Evolutionary conservation across 2,888 invertebrate genomes (phyloP), one percentile per base, ranked within the genome.

Genomic region (Nymphalis polychloros): DNA sequence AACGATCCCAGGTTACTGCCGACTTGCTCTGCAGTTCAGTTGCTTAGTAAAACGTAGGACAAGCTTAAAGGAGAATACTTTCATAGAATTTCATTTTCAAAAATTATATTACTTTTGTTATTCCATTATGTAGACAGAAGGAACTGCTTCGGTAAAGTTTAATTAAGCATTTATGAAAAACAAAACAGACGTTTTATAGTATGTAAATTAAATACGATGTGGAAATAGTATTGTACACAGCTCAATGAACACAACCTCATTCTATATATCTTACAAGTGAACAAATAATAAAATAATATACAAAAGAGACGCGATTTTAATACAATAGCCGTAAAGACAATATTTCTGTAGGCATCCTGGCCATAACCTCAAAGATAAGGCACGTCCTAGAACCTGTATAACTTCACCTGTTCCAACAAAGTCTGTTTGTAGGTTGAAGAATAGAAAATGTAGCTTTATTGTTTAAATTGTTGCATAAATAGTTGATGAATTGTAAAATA

Each of bases 361-460:
- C 19, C 31, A 8, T 31, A n/a, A 31, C 2, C 10, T 4, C 19
- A 17, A n/a, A 55, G 35, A 19, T 57, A 57, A 57, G 41, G 57
- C 57, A 57, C 31, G 57, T 35, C 19, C 41, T 41, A n/a, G 10
- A 53, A 27, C 27, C 23, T 23, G 19, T 19, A 57, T 35, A 41
- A 57, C 19, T 57, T 57, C 57, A 57, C 57, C 57, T 57, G 57
- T 35, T 41, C 19, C 19, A 35, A 57, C 41, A 57, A 19, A 35
- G 13, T 7, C 13, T 27, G 17, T 53, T 53, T 53, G 23, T 13
- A 53, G 23, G 27, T 4, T 53, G 4, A 53, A 17, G 16, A 53
- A 27, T 16, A n/a, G 35, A 41, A 7, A 41, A 13, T 6, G 19
- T 35, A 23, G 23, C 23, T 35, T 57, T 57, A 57, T 35, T 57